Evolutionary conservation across 1,140 invertebrate genomes (phyloP).

Genomic region (Saccostrea cuccullata): DNA sequence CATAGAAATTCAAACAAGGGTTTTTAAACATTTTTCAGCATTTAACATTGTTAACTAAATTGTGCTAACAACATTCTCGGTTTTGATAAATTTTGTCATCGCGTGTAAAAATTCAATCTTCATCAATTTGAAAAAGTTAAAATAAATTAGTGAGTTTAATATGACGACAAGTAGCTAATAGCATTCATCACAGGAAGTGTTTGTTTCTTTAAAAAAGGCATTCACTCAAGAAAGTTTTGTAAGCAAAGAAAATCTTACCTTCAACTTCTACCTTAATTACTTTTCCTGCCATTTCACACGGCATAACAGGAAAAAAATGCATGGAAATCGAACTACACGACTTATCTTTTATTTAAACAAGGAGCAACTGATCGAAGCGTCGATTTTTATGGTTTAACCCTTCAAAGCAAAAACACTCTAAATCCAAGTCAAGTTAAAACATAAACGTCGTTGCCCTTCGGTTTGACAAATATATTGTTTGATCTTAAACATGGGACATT

Average conservation of each 20-base stretch:
- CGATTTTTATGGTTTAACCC: not conserved
- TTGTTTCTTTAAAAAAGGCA: no score
- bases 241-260: not conserved
- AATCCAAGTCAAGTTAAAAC: slow-evolving; percentile 27
- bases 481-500: slow-evolving; percentile 15
- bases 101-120: not conserved
- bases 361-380: not conserved
- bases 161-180: no score
- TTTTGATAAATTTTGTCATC: not conserved
- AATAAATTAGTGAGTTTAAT: not conserved
- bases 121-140: not conserved
- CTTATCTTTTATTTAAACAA: slow-evolving; percentile 28
- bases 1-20: not conserved
- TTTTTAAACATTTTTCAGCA: not conserved
- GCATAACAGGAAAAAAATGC: not conserved
- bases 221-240: not conserved
- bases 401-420: not conserved
- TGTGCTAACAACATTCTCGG: not conserved
- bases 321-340: not conserved
- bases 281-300: slow-evolving; percentile 8
- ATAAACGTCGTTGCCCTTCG: not conserved
- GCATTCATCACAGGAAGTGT: no score
- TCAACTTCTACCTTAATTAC: slow-evolving; percentile 25
- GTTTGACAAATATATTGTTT: slow-evolving; percentile 21
- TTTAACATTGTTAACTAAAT: not conserved